Evolutionary conservation across 2,113 vertebrate species (phyloP), one percentile per base, ranked within the genome.

Genomic region (Hemichromis elongatus): DNA sequence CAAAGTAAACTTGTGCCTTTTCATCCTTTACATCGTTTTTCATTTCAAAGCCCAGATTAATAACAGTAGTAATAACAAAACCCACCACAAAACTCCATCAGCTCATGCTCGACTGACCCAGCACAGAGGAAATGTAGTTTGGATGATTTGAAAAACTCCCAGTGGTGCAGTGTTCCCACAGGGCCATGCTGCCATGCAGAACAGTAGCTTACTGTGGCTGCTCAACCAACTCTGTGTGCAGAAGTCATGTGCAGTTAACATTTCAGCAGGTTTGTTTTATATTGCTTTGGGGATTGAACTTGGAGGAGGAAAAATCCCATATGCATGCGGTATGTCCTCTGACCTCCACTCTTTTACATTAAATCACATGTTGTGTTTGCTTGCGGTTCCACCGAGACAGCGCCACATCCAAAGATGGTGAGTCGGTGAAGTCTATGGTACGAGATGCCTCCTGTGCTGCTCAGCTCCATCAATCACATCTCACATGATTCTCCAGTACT

Each of bases 191-290:
- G 30, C 75, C 16, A 47, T 56, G 80, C 21, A 87, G 77, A 52
- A 89, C 90, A 91, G 94, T 81, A 86, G 89, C 85, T 45, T 19
- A 75, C 80, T 86, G 86, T 90, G 57, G 68, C 83, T 26, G 79
- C 85, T 86, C 79, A 30, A 47, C 80, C 61, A 11, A 5, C 47
- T 77, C 84, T 50, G 77, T 61, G 42, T 21, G 81, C 81, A 56
- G 28, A 68, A 82, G 84, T 79, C 87, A 85, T 79, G 89, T 80
- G 75, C 79, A 83, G 82, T 94, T 90, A 92, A 92, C 80, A 80
- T 92, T 92, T 95, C 91, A 91, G 18, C 90, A 91, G 86, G 79
- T 88, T 88, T 93, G 84, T 95, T 94, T 94, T 93, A 86, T 87
- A 80, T 86, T 24, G 45, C 86, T 89, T 82, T 37, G 45, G 89